Base-by-base conservation (phyloP, 1,140 invertebrate genomes). In the Diabrotica undecimpunctata region DNA sequence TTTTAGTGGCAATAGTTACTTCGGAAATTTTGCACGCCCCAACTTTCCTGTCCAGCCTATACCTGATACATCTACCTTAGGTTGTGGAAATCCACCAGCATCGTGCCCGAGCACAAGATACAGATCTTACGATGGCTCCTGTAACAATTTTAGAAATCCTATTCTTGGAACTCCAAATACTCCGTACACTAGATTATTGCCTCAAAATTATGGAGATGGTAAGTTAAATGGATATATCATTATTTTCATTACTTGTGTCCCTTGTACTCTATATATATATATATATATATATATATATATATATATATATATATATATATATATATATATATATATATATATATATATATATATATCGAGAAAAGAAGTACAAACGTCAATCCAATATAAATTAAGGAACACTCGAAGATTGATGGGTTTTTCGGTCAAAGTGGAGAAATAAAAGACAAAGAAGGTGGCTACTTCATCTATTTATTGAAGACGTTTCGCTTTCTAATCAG, bases 131-230 rank as follows among this genome's bases (percentile, higher is more conserved):
- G 93, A 96, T 77, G 94, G 93, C 0, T 87, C 90, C 0, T 96
- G 94, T 74, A 96, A 95, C 76, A 95, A 96, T 77, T 73, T 91
- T 6, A 73, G 82, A 37, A 85, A 88, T 70, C 88, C 91, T 0
- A 82, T 81, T 0, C 87, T 87, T 82, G 94, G 94, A 5, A 86
- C 86, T 62, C 86, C 92, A 0, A 86, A 86, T 67, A 90, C 88
- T 3, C 84, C 86, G 52, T 87, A 78, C 55, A 70, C 71, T 38
- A 69, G 78, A 62, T 81, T 98, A 0, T 72, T 96, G 10, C 88
- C 88, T 7, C 86, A 93, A 2, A 90, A 87, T 72, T 95, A 94
- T 79, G 86, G 84, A 10, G 93, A 95, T 78, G 90, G 90, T 91
- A 79, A 82, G 82, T 64, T 10, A 41, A 13, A 3, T 54, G 9